These are phyloP conservation scores for Aphaenogaster floridana DNA, from an alignment of 1,140 invertebrate species.

Conservation along the genomic window DNA sequence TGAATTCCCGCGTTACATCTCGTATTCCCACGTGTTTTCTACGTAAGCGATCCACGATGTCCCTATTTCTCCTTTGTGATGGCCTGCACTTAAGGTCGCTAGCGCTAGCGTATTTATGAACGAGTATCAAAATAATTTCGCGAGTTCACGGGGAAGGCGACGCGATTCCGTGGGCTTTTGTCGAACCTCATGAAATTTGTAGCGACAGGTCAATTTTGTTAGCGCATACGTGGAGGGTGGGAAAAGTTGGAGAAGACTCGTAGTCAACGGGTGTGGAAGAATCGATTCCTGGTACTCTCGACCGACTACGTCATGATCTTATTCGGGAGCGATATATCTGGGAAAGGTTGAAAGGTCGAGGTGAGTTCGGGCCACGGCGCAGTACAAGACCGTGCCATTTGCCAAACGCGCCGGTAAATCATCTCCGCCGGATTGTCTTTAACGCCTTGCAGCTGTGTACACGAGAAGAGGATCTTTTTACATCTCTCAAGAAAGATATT, in stretches of 20 bases:
- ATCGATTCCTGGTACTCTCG: slow-evolving; percentile 52
- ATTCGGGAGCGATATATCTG: slow-evolving; percentile 63
- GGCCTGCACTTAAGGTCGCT: slow-evolving; percentile 19
- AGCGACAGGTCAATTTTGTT: slow-evolving; percentile 53
- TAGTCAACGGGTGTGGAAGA: slow-evolving; percentile 14
- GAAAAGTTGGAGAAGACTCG: slow-evolving; percentile 12
- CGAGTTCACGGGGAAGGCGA: slow-evolving; percentile 35
- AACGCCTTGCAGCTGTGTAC: slow-evolving; percentile 20
- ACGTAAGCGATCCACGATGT: neutral
- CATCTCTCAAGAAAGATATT: neutral
- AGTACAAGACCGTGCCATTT: slow-evolving; percentile 62
- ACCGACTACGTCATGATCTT: slow-evolving; percentile 53
- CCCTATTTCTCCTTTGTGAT: slow-evolving; percentile 11
- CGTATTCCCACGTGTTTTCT: neutral
- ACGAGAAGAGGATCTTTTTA: neutral
- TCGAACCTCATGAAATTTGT: slow-evolving; percentile 54
- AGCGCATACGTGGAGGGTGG: neutral
- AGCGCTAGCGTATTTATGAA: slow-evolving; percentile 39
- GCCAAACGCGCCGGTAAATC: slow-evolving; percentile 61
- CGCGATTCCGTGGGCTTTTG: slow-evolving; percentile 13
- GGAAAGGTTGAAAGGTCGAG: slow-evolving; percentile 60
- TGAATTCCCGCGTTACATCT: neutral
- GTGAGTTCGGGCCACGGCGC: slow-evolving; percentile 21
- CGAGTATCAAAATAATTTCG: slow-evolving; percentile 55
- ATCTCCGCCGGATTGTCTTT: slow-evolving; percentile 57